Base-by-base conservation (phyloP, 1,140 invertebrate species). In the Euwallacea similis region DNA sequence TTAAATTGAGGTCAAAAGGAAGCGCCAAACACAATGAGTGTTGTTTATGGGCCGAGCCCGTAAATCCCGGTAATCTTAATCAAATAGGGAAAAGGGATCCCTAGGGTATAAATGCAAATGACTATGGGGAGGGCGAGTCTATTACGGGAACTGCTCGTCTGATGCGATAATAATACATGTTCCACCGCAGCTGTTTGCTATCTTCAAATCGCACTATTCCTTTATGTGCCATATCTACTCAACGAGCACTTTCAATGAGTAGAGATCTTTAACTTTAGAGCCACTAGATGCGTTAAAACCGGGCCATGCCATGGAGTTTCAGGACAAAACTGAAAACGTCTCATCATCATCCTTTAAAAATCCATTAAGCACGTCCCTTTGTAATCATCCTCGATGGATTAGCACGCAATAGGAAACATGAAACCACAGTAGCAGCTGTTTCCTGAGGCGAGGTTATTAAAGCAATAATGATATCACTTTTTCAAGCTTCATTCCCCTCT, bases 141-240 rank as follows among this genome's bases (percentile, higher is more conserved):
- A 70, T 70, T 70, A 70, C 68, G 15, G 47, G 58, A 56, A 56
- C 68, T 6, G 58, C 59, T 9, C 42, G 60, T 54, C 68, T 58
- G 68, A 70, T 70, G 59, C 60, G 41, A 70, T 70, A 70, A 70
- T 70, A 70, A 70, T 70, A 64, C 63, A 70, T 70, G 68, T 63
- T 54, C 33, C 53, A 62, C 58, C 53, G 68, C 68, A 70, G 68
- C 68, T 70, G 68, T 63, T 64, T 63, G 50, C 60, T 70, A 70
- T 70, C 68, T 70, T 64, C 46, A 55, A 47, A 70, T 56, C 68
- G 46, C 13, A 62, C 44, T 54, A 59, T 69, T 69, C 55, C 66
- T 69, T 62, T 61, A 62, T 69, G 44, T 61, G 7, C 42, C 42
- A 53, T 55, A 58, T 15, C 55, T 58, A n/a, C 55, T 58, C 3